A percentile compares a stretch with the other conserved stretches of the same genome.
Conservation (phyloP, 2,888 invertebrate genomes). For the Microctonus hyperodae region DNA sequence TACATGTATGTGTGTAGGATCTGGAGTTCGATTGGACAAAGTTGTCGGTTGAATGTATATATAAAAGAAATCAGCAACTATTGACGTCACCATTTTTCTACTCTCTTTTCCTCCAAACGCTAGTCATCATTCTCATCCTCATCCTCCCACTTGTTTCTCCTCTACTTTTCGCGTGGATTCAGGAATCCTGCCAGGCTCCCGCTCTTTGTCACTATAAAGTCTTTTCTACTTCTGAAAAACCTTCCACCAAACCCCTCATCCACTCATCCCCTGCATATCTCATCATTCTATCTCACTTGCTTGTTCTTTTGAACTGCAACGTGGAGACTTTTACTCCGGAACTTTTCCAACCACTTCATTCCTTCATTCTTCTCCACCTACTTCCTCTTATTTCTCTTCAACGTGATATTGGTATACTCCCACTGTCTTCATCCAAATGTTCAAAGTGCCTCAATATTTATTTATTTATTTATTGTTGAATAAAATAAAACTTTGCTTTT, state of each 20-base stretch:
- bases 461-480: too few species aligned
- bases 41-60: constrained; percentile 4
- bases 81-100: constrained; percentile 32
- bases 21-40: constrained; percentile 6
- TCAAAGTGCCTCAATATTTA: not conserved
- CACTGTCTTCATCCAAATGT: not conserved
- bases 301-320: constrained; percentile 40
- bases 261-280: constrained; percentile 4
- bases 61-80: constrained; percentile 39
- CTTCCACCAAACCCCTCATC: constrained; percentile 14
- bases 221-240: constrained; percentile 30
- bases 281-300: constrained; percentile 26
- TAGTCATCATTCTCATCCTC: constrained; percentile 7
- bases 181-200: constrained; percentile 18
- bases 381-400: constrained; percentile 1
- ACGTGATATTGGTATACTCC: constrained; percentile 1
- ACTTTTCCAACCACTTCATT: constrained; percentile 24
- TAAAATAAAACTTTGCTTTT: too few species aligned
- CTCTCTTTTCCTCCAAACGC: not conserved
- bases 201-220: constrained; percentile 40
- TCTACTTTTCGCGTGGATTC: not conserved
- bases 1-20: constrained; percentile 39
- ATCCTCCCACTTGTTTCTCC: constrained; percentile 5
- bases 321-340: constrained; percentile 25
- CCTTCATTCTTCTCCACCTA: not conserved